Evolutionary conservation across 2,888 invertebrate species (phyloP).

Genomic region (Microctonus aethiopoides): DNA sequence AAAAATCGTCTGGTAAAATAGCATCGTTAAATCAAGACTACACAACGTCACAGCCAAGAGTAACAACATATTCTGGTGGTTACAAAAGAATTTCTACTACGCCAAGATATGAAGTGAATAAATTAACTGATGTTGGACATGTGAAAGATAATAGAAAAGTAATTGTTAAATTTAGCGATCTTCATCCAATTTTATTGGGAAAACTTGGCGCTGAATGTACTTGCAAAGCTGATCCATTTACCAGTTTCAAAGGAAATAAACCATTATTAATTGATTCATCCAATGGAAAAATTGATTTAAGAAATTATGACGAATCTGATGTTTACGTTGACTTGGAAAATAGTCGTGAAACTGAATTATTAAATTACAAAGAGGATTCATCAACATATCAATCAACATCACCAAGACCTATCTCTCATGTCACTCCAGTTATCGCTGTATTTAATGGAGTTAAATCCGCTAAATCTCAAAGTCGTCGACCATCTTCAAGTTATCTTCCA

Average conservation of each 20-base stretch:
- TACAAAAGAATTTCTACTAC: constrained; percentile 39
- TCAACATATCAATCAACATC: constrained; percentile 17
- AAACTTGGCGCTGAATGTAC: constrained; percentile 81
- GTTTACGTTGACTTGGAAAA: constrained; percentile 61
- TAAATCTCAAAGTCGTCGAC: constrained; percentile 26
- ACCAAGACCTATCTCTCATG: constrained; percentile 11
- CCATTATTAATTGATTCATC: constrained; percentile 56
- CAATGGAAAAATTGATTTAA: constrained; percentile 57
- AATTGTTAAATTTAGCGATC: constrained; percentile 77
- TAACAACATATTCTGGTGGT: constrained; percentile 50
- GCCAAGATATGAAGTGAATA: constrained; percentile 24
- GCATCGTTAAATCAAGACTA: not conserved
- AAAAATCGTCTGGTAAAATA: constrained; percentile 7
- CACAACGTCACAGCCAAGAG: constrained; percentile 37
- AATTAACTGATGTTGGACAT: constrained; percentile 20
- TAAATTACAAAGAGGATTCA: constrained; percentile 39
- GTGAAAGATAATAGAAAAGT: constrained; percentile 67
- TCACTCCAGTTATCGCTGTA: constrained; percentile 37
- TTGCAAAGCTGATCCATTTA: constrained; percentile 68
- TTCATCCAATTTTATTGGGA: constrained; percentile 77
- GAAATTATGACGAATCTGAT: constrained; percentile 63
- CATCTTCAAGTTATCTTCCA: constrained; percentile 37
- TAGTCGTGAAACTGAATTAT: constrained; percentile 39
- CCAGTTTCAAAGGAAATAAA: constrained; percentile 53
- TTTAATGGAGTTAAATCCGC: constrained; percentile 29